Evolutionary conservation across 2,113 vertebrate genomes (phyloP).

Genomic region (Zosterops borbonicus): DNA sequence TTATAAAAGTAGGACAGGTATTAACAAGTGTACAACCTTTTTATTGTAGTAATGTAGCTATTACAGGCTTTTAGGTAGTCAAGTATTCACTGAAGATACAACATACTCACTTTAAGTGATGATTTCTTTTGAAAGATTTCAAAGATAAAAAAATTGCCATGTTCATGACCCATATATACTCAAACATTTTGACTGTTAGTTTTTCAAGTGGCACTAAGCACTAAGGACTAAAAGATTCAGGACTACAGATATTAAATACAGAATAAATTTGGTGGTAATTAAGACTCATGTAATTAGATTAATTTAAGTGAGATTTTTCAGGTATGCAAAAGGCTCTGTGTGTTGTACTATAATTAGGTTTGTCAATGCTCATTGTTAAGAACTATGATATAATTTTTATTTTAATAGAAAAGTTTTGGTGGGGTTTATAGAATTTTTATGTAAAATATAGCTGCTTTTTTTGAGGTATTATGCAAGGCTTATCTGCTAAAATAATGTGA

Average conservation of each 20-base stretch:
- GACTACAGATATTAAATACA: background rate
- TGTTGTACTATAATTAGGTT: background rate
- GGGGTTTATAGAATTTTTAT: background rate
- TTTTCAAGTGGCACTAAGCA: background rate
- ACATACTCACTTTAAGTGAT: background rate
- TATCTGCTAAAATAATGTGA: background rate
- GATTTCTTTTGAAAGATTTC: background rate
- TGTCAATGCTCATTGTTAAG: background rate
- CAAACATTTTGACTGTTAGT: background rate
- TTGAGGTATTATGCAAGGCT: background rate
- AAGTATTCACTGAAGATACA: background rate
- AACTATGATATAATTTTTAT: background rate
- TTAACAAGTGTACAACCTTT: background rate
- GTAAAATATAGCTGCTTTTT: background rate
- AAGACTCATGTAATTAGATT: background rate
- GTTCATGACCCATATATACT: background rate
- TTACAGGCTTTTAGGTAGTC: background rate
- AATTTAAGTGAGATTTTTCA: background rate
- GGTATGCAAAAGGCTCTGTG: background rate
- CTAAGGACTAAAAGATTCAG: background rate
- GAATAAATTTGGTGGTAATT: background rate
- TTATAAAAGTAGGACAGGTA: constrained; percentile 5
- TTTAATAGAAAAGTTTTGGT: background rate
- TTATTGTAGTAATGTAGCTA: background rate
- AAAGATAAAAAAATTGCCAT: background rate